These are phyloP conservation scores for Anguilla obscura DNA, from an alignment of 2,797 vertebrate genomes.

Conservation along the genomic window DNA sequence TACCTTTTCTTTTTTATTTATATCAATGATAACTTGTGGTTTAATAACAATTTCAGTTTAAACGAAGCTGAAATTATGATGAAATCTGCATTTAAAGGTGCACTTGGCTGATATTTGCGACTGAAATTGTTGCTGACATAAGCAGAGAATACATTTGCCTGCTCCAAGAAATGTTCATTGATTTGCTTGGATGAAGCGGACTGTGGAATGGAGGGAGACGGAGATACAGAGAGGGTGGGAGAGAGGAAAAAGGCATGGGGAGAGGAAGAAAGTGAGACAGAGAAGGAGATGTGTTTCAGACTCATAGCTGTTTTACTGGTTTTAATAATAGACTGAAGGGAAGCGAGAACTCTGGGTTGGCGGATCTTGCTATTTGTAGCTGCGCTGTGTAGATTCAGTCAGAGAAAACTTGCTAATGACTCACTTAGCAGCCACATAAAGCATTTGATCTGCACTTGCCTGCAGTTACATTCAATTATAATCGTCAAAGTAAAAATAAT, in stretches of 20 bases:
- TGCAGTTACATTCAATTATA: neutral
- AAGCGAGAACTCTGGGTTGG: neutral
- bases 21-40: neutral
- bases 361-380: neutral
- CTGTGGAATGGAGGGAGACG: neutral
- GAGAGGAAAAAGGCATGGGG: too few relatives aligned
- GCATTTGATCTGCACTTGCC: neutral
- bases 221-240: neutral
- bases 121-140: neutral
- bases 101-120: too few relatives aligned
- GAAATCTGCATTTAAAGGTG: neutral
- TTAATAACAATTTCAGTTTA: too few relatives aligned
- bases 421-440: neutral
- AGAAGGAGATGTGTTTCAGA: neutral
- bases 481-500: slow-evolving; percentile 1
- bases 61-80: neutral
- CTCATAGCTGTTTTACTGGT: neutral
- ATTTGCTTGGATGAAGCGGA: neutral
- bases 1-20: neutral
- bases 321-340: neutral
- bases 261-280: neutral
- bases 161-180: neutral
- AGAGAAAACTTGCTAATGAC: neutral
- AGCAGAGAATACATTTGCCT: neutral
- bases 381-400: neutral